A percentile compares a stretch with the other conserved stretches of the same genome.
Conservation (phyloP, 2,113 vertebrate genomes). For the Chunga burmeisteri region DNA sequence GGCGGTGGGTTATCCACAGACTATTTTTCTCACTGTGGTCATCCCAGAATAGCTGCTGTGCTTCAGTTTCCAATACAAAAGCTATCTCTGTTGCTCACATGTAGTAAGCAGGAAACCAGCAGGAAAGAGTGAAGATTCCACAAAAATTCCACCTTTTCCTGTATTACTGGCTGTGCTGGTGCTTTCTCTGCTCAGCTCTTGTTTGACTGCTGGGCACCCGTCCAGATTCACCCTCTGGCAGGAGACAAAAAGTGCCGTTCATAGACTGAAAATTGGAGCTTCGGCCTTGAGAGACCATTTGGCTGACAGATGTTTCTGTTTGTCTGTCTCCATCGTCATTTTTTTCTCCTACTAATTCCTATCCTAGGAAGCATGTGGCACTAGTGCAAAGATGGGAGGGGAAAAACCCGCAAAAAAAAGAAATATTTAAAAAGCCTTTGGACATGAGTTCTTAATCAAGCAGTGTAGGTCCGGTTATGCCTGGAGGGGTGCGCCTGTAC, state of each 20-base stretch:
- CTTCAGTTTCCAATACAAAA: slow-evolving; percentile 29
- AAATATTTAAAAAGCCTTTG: background rate
- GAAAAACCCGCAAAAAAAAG: background rate
- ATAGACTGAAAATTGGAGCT: background rate
- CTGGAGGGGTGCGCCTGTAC: background rate
- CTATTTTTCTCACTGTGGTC: background rate
- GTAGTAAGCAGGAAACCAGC: slow-evolving; percentile 50
- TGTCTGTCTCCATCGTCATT: background rate
- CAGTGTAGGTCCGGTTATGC: background rate
- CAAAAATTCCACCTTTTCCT: slow-evolving; percentile 39
- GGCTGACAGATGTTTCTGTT: slow-evolving; percentile 57
- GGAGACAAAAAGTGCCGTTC: slow-evolving; percentile 33
- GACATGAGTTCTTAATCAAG: background rate
- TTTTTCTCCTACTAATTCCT: background rate
- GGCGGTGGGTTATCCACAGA: background rate
- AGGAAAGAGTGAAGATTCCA: slow-evolving; percentile 57
- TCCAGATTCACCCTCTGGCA: slow-evolving; percentile 22
- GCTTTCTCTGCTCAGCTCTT: slow-evolving; percentile 10
- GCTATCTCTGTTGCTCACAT: slow-evolving; percentile 24
- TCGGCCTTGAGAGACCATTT: slow-evolving; percentile 32
- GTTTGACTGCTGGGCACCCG: slow-evolving; percentile 35
- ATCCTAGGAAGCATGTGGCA: background rate
- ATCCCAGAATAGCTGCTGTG: background rate
- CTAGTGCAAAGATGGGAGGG: background rate
- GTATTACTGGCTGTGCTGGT: slow-evolving; percentile 4